Evolutionary conservation across 2,113 vertebrate species (phyloP).

Genomic region (Thalassarche chlororhynchos): DNA sequence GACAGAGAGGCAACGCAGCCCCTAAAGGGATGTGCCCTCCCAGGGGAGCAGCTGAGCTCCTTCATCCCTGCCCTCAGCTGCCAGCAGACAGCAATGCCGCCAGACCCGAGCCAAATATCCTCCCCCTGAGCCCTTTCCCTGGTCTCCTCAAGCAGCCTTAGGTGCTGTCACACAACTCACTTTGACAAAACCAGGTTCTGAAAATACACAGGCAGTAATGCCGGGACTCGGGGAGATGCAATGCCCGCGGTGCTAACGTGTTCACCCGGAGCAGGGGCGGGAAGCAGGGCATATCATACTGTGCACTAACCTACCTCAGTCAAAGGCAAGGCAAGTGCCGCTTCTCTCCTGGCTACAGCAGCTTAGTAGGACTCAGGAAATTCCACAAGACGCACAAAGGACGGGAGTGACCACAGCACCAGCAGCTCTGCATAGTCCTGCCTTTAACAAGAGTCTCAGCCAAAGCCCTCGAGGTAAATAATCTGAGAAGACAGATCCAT

Average conservation of each 20-base stretch:
- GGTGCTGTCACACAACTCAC: background rate
- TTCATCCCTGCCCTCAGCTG: background rate
- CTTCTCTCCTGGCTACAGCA: background rate
- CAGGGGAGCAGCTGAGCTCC: background rate
- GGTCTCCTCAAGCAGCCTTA: background rate
- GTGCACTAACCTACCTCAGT: background rate
- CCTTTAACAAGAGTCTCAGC: background rate
- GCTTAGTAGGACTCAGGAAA: background rate
- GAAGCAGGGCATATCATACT: fast-evolving
- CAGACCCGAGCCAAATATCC: fast-evolving
- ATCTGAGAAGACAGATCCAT: background rate
- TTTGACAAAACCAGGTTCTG: background rate
- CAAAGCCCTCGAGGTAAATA: background rate
- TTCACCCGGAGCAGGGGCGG: fast-evolving
- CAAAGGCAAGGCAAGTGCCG: background rate
- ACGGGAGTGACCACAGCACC: background rate
- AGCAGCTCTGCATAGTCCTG: background rate
- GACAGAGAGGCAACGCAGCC: background rate
- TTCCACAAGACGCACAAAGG: background rate
- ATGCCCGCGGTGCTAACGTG: fast-evolving
- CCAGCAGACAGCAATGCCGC: background rate
- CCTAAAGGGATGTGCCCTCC: background rate
- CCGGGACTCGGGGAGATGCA: fast-evolving
- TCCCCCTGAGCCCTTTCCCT: background rate
- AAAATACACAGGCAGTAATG: fast-evolving